These are phyloP conservation scores for Cricetomys ansorgei DNA, from an alignment of 2,113 vertebrate genomes.

Conservation along the genomic window DNA sequence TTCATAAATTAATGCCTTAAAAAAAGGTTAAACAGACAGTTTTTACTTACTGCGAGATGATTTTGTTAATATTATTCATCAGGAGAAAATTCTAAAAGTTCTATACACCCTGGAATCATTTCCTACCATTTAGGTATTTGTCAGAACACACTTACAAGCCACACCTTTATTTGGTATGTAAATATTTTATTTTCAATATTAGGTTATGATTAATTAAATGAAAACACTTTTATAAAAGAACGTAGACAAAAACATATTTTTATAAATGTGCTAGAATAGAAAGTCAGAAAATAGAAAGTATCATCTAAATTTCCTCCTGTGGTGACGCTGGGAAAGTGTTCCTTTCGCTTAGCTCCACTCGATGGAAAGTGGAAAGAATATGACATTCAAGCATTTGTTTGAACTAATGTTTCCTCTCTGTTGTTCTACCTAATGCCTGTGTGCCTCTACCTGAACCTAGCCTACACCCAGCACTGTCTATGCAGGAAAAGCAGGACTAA, in stretches of 20 bases:
- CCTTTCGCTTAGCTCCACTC: not conserved
- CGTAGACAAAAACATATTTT: not conserved
- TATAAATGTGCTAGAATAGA: not conserved
- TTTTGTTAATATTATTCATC: not conserved
- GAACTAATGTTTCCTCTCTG: not conserved
- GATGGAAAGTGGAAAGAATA: not conserved
- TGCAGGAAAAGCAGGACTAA: not conserved
- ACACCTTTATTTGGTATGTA: not conserved
- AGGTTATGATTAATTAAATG: not conserved
- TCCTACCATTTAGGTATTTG: not conserved
- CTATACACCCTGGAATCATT: not conserved
- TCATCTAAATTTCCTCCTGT: not conserved
- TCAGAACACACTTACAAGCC: not conserved
- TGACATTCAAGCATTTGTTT: not conserved
- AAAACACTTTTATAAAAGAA: not conserved
- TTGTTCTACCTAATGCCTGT: not conserved
- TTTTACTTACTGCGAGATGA: not conserved
- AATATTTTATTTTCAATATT: constrained; percentile 28
- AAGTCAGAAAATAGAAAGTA: not conserved
- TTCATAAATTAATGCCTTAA: not conserved
- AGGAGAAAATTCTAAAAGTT: not conserved
- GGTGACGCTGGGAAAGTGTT: not conserved
- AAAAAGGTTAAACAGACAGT: not conserved
- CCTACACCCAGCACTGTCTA: not conserved
- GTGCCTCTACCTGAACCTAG: not conserved